A percentile compares a stretch with the other conserved stretches of the same genome.
phyloP scores from a whole-genome alignment of 2,797 vertebrate genomes.

The Hydrolagus colliei region DNA sequence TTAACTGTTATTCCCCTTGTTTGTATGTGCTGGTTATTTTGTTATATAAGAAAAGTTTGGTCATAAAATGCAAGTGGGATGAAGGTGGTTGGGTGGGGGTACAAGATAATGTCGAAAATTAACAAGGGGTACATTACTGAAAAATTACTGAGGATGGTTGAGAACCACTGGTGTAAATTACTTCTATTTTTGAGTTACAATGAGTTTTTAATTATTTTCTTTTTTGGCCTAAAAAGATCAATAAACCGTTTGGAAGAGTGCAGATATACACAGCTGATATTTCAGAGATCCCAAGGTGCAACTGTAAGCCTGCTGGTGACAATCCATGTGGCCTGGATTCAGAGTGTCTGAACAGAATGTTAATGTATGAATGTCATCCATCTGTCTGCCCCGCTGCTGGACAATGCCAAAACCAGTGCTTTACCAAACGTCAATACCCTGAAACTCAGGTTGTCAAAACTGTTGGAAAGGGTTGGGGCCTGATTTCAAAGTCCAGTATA shows the following conservation, averaged over 20 bases:
- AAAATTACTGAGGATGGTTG: too few relatives aligned
- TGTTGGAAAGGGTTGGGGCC: constrained; percentile 89
- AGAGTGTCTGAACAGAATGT: constrained; percentile 91
- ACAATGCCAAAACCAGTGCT: constrained; percentile 91
- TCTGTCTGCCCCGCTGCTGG: constrained; percentile 84
- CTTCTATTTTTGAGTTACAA: neutral
- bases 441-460: constrained; percentile 93
- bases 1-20: too few relatives aligned
- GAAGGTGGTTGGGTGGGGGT: too few relatives aligned
- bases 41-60: too few relatives aligned
- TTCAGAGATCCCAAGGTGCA: constrained; percentile 94
- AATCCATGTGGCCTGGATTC: constrained; percentile 88
- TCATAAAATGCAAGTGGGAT: too few relatives aligned
- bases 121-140: too few relatives aligned
- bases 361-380: constrained; percentile 95
- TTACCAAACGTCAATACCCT: constrained; percentile 89
- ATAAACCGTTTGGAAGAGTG: constrained; percentile 83
- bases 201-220: neutral
- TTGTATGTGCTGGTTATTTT: too few relatives aligned
- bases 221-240: constrained; percentile 63
- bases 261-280: constrained; percentile 91
- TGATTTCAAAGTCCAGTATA: constrained; percentile 80
- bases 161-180: too few relatives aligned
- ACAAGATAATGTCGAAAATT: too few relatives aligned
- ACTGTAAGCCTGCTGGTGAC: constrained; percentile 85